A percentile compares a stretch with the other conserved stretches of the same genome.
Evolutionary conservation across 2,113 vertebrate genomes (phyloP).

Genomic region (Diphyllodes magnificus): DNA sequence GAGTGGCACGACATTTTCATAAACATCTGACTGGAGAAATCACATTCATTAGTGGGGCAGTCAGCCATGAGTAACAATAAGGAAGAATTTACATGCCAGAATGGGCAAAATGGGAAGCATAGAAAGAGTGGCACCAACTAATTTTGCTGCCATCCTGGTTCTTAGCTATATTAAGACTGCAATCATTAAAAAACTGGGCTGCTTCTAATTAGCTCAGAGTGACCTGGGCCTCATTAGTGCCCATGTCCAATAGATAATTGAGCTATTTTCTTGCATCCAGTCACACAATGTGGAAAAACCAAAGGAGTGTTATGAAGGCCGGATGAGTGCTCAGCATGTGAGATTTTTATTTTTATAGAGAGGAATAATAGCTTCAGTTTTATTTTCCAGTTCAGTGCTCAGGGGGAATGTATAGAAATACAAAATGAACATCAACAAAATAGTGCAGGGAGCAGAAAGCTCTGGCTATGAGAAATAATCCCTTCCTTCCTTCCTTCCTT

Average conservation of each 20-base stretch:
- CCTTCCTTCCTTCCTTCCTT: background rate
- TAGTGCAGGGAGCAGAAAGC: background rate
- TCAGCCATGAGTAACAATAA: background rate
- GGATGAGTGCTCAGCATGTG: constrained; percentile 28
- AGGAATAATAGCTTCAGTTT: constrained; percentile 47
- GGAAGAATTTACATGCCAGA: background rate
- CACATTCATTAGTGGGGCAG: background rate
- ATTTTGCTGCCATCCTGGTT: constrained; percentile 10
- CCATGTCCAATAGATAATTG: constrained; percentile 38
- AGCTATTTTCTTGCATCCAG: constrained; percentile 11
- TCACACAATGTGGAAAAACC: background rate
- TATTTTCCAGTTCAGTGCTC: constrained; percentile 36
- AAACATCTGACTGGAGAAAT: background rate
- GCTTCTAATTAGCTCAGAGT: constrained; percentile 39
- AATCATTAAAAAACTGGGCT: constrained; percentile 24
- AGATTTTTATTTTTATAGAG: constrained; percentile 50
- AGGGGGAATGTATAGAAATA: constrained; percentile 19
- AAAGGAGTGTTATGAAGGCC: background rate
- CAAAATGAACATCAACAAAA: constrained; percentile 31
- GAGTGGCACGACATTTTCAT: background rate
- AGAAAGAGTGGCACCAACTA: background rate
- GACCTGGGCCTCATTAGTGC: constrained; percentile 31
- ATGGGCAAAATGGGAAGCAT: constrained; percentile 8
- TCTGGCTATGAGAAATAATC: background rate
- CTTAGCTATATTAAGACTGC: constrained; percentile 22